These are phyloP conservation scores for Pteropus rufus DNA, from an alignment of 2,797 vertebrate species.

Conservation along the genomic window DNA sequence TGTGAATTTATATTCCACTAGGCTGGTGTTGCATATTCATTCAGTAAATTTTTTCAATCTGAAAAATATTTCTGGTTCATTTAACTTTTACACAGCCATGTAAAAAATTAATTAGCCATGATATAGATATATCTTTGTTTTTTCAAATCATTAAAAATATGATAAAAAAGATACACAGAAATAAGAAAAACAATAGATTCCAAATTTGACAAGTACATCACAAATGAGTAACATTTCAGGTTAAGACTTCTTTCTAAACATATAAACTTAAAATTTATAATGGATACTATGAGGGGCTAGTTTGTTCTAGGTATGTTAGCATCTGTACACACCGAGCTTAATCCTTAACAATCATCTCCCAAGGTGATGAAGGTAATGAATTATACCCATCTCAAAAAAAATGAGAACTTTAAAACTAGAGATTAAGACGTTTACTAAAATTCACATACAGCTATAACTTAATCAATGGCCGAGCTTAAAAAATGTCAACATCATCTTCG, in stretches of 20 bases:
- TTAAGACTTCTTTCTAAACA: not conserved
- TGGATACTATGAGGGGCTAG: not conserved
- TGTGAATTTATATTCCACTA: not conserved
- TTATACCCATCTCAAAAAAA: not conserved
- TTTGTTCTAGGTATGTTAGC: not conserved
- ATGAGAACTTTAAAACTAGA: not conserved
- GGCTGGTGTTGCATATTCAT: not conserved
- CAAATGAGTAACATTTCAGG: not conserved
- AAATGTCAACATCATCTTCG: not conserved
- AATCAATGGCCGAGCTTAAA: not conserved
- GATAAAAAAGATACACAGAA: not conserved
- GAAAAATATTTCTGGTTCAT: not conserved
- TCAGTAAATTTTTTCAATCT: not conserved
- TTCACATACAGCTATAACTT: not conserved
- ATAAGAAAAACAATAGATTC: not conserved
- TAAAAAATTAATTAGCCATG: not conserved
- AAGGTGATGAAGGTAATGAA: not conserved
- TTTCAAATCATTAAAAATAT: not conserved
- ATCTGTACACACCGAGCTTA: not conserved
- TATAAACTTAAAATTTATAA: not conserved
- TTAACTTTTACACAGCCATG: not conserved
- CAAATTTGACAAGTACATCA: not conserved
- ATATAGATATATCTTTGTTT: not conserved
- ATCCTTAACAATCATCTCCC: not conserved
- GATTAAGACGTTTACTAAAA: conserved; percentile 15